These are phyloP conservation scores for Acholoe squamosa DNA, from an alignment of 2,888 invertebrate genomes.

Conservation along the genomic window DNA sequence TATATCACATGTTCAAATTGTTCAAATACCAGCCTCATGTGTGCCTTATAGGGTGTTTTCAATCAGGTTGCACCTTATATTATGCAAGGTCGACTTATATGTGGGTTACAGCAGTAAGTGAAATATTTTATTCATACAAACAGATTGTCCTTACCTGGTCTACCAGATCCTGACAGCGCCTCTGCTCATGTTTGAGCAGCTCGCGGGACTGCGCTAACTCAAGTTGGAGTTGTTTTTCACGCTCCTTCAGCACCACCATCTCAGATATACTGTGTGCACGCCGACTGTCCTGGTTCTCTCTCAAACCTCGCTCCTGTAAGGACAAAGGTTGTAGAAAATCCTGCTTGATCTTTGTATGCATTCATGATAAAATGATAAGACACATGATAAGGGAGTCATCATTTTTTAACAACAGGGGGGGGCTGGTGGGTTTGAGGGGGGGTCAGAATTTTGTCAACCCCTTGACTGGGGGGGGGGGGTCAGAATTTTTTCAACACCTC, in stretches of 20 bases:
- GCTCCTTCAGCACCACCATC: conserved; percentile 76
- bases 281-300: conserved; percentile 76
- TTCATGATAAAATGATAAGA: neutral
- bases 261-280: conserved; percentile 76
- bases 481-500: too few species aligned
- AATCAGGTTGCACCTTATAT: too few species aligned
- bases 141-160: conserved; percentile 74
- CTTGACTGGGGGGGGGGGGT: too few species aligned
- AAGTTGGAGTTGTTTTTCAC: conserved; percentile 75
- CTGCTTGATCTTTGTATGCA: neutral
- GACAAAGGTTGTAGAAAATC: neutral
- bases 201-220: conserved; percentile 76
- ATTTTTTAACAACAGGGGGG: too few species aligned
- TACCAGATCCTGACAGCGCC: conserved; percentile 73
- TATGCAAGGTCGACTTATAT: too few species aligned
- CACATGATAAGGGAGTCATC: too few species aligned
- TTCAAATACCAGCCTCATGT: too few species aligned
- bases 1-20: too few species aligned
- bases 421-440: too few species aligned
- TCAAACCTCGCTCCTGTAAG: neutral
- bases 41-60: too few species aligned
- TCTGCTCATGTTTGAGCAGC: conserved; percentile 77
- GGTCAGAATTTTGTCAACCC: too few species aligned
- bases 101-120: too few species aligned
- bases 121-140: neutral